Base-by-base conservation (phyloP, 1,140 invertebrate species). In the Reticulitermes speratus region DNA sequence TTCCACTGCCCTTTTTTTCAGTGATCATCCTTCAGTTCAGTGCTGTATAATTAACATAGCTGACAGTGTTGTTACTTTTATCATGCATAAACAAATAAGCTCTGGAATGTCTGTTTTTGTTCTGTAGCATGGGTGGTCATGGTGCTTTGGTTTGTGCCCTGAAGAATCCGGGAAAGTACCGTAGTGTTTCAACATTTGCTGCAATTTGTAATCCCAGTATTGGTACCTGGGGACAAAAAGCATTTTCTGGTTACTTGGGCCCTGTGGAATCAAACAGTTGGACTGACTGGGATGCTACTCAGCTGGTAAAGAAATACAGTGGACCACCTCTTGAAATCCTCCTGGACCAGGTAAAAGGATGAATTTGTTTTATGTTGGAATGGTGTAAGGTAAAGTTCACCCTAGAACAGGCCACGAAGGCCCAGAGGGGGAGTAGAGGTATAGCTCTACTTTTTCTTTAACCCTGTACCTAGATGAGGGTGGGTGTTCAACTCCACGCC, bases 111-210 rank as follows among this genome's bases (percentile, higher is more conserved):
- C 82, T 83, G 25, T 38, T 75, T 48, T 65, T 82, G 52, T 55
- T 32, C n/a, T 38, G 3, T 89, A 98, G 97, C 90, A 99, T 99
- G 98, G 98, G 98, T 85, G 98, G 98, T 85, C 98, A 99, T 92
- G 99, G 99, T 45, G 98, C 99, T 45, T 91, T 99, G 44, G 96
- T 98, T 55, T 97, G 96, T 91, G 96, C 96, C 30, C 91, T 99
- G 38, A 97, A 97, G 90, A 99, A 98, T 91, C 98, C 98, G 44
- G 96, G 96, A 11, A 92, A 96, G 87, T 99, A 97, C 91, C 94
- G 94, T 88, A 96, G 96, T 69, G 97, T 99, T 0, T 98, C 98
- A 87, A 97, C 97, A n/a, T 99, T 99, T 94, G 94, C 99, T 38
- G 98, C 99, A 0, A 99, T 99, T 89, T 95, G 95, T 84, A 98